Percentiles rank a stretch among this genome's conserved stretches.
These are phyloP conservation scores for Artemia franciscana DNA, from an alignment of 1,140 invertebrate genomes.

Conservation along the genomic window DNA sequence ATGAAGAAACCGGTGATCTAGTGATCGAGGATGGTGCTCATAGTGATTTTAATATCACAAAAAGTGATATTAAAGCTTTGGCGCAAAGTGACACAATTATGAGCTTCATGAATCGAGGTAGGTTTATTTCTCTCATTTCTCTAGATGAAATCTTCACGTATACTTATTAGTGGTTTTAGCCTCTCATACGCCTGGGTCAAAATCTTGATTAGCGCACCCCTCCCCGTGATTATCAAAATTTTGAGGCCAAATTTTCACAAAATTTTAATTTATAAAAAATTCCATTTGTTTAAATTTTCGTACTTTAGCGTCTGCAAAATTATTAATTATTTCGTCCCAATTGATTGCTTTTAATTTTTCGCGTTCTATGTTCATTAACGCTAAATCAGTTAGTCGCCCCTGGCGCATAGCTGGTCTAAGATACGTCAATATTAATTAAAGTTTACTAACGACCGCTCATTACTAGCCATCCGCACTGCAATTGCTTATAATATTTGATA, in stretches of 20 bases:
- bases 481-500: too few species aligned
- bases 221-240: background rate
- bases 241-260: background rate
- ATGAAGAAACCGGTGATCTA: background rate
- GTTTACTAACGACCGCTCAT: too few species aligned
- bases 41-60: background rate
- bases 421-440: too few species aligned
- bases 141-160: background rate
- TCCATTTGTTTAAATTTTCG: too few species aligned
- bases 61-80: background rate
- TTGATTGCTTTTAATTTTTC: too few species aligned
- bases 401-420: too few species aligned
- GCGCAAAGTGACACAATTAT: background rate
- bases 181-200: background rate
- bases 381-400: too few species aligned
- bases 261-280: too few species aligned
- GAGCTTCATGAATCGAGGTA: background rate
- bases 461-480: too few species aligned
- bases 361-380: too few species aligned
- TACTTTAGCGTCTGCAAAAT: too few species aligned
- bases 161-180: background rate
- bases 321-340: too few species aligned
- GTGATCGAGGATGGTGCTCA: background rate
- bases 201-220: background rate
- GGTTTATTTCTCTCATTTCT: background rate